Conservation (phyloP, 35 echinoderm and acorn worm genomes). For the Chiridota heheva region DNA sequence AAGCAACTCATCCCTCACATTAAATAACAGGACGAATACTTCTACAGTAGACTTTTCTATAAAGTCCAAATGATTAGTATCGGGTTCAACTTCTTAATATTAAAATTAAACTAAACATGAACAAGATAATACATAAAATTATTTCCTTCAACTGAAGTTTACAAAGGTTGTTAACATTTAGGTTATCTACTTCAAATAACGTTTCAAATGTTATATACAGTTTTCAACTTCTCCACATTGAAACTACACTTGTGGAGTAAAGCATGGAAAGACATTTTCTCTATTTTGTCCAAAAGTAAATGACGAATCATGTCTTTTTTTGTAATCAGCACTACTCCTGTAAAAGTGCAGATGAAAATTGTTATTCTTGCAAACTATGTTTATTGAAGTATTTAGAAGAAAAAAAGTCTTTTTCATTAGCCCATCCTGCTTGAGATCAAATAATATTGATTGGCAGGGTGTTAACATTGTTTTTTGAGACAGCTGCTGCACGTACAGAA, state of each 20-base stretch:
- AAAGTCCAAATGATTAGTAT: slow-evolving; percentile 1
- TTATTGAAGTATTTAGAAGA: slow-evolving; percentile 49
- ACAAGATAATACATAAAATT: background rate
- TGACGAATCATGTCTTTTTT: background rate
- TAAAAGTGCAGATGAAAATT: slow-evolving; percentile 8
- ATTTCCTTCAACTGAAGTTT: background rate
- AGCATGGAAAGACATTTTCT: background rate
- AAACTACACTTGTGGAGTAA: background rate
- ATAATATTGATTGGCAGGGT: slow-evolving; percentile 36
- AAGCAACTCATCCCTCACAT: slow-evolving; percentile 7
- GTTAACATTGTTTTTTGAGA: slow-evolving; percentile 11
- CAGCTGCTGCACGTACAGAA: slow-evolving; percentile 47
- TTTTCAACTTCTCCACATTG: background rate
- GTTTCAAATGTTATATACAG: background rate
- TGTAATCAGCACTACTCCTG: slow-evolving; percentile 4
- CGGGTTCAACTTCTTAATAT: background rate
- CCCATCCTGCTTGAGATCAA: slow-evolving; percentile 38
- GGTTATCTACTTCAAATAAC: background rate
- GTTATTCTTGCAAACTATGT: background rate
- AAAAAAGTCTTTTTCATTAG: slow-evolving; percentile 36
- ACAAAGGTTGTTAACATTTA: background rate
- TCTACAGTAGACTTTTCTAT: no score
- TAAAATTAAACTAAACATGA: background rate
- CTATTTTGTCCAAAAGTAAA: background rate
- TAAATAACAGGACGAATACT: background rate